These are phyloP conservation scores for Hyles vespertilio DNA, from an alignment of 1,140 invertebrate genomes.

Conservation along the genomic window DNA sequence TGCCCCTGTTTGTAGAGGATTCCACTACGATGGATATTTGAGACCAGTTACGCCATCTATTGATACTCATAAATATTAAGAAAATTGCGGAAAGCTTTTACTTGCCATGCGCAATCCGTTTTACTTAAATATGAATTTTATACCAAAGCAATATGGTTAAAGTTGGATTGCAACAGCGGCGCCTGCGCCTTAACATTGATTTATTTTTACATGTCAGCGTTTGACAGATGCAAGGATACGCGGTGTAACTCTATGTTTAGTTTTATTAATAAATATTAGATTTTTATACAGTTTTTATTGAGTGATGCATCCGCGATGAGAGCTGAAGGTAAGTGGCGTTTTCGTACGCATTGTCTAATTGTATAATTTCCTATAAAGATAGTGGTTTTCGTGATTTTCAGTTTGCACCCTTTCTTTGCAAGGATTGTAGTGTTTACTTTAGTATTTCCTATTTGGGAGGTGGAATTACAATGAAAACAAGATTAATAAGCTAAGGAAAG, in stretches of 20 bases:
- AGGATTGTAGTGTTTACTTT: too few relatives aligned
- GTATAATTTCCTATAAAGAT: too few relatives aligned
- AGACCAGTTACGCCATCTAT: slow-evolving; percentile 12
- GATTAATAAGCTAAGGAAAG: too few relatives aligned
- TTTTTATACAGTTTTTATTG: too few relatives aligned
- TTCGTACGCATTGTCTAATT: too few relatives aligned
- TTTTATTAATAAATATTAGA: too few relatives aligned
- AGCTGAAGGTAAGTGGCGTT: slow-evolving; percentile 2
- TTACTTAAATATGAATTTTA: slow-evolving; percentile 13
- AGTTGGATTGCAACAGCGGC: slow-evolving; percentile 23
- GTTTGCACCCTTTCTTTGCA: too few relatives aligned
- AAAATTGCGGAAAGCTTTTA: not conserved
- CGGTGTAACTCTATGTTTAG: not conserved
- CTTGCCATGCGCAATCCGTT: slow-evolving; percentile 2
- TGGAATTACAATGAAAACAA: too few relatives aligned
- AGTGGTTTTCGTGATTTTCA: too few relatives aligned
- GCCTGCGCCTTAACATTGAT: slow-evolving; percentile 59
- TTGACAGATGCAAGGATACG: slow-evolving; percentile 36
- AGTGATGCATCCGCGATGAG: slow-evolving; percentile 7
- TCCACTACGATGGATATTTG: too few relatives aligned
- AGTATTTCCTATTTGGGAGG: too few relatives aligned
- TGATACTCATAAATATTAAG: not conserved
- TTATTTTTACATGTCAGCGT: slow-evolving; percentile 38
- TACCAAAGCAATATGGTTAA: slow-evolving; percentile 3
- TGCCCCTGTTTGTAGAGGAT: too few relatives aligned